Evolutionary conservation across 2,797 vertebrate genomes (phyloP), one percentile per base, ranked within the genome.

Genomic region (Nannoperca obscura): DNA sequence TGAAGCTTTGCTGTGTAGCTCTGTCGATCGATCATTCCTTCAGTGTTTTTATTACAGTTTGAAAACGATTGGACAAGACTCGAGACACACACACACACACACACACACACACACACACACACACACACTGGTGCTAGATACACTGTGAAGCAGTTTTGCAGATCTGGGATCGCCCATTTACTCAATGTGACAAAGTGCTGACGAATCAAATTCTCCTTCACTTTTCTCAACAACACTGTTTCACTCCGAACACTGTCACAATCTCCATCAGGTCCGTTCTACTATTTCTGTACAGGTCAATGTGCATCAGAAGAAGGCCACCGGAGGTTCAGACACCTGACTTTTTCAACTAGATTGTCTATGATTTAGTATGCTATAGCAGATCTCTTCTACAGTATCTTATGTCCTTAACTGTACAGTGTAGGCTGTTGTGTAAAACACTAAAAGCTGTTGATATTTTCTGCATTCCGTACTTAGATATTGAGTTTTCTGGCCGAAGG

Each of bases 41-140:
- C 84, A 91, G 90, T 93, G 90, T 92, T 92, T 92, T 90, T 90
- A 91, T 86, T 88, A 76, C 87, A 90, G 86, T 87, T 83, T 81
- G 66, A 91, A 85, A 85, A 80, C 34, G 72, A 90, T 82, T 83
- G 85, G 89, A 85, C 78, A 76, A 82, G 67, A 86, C 89, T 84
- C 78, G 78, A 91, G 95, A 61, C 85, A 58, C 96, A 95, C 93
- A 30, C 11, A 96, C 38, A 78, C 46, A 73, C 61, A 77, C 79
- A 74, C 69, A 96, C 95, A 95, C 93, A 95, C 46, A 73, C 61
- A 77, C 79, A 74, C 69, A 96, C 95, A 95, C 93, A 95, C 94
- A 96, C 95, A 95, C 95, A 96, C 95, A 96, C 97, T 98, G 97
- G 97, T 98, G 97, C 97, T 99, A 98, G 96, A 97, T 96, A 97